Conservation (phyloP, 2,113 vertebrate species). For the western clawed frog (Xenopus tropicalis) region DNA sequence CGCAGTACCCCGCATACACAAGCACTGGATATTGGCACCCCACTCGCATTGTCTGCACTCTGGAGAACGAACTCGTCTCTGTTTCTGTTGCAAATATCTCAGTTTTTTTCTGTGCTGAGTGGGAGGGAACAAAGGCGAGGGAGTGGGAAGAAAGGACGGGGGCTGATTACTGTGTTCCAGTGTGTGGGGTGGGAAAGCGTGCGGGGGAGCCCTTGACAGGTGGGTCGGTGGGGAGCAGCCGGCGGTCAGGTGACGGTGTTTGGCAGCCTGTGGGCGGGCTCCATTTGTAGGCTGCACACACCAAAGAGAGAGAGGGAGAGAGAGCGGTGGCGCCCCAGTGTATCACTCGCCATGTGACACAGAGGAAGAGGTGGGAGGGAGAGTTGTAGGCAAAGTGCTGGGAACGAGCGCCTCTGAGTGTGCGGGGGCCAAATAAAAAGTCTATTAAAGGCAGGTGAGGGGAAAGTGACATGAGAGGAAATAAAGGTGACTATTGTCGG, state of each 20-base stretch:
- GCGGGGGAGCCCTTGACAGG: constrained; percentile 21
- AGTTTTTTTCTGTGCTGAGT: neutral
- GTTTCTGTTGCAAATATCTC: too few relatives aligned
- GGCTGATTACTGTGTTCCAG: constrained; percentile 8
- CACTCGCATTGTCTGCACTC: too few relatives aligned
- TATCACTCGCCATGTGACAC: constrained; percentile 36
- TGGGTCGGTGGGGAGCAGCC: constrained; percentile 6
- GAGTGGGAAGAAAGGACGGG: constrained; percentile 3
- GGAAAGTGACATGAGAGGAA: constrained; percentile 15
- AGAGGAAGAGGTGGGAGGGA: constrained; percentile 41
- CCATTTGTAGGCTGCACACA: constrained; percentile 22
- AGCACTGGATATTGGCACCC: too few relatives aligned
- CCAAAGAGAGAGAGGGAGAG: constrained; percentile 15
- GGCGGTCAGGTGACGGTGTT: constrained; percentile 8
- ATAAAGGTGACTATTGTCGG: neutral
- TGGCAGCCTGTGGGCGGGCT: constrained; percentile 25
- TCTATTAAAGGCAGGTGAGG: constrained; percentile 41
- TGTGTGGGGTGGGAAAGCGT: neutral
- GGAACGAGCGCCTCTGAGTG: constrained; percentile 14
- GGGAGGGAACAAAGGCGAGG: neutral
- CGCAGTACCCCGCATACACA: too few relatives aligned
- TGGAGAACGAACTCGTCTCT: too few relatives aligned
- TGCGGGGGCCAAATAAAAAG: constrained; percentile 35
- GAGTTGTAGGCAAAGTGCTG: constrained; percentile 38
- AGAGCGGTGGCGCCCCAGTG: constrained; percentile 35